A percentile compares a stretch with the other conserved stretches of the same genome.
Conservation (phyloP, 2,888 invertebrate genomes). For the Hypolimnas misippus region DNA sequence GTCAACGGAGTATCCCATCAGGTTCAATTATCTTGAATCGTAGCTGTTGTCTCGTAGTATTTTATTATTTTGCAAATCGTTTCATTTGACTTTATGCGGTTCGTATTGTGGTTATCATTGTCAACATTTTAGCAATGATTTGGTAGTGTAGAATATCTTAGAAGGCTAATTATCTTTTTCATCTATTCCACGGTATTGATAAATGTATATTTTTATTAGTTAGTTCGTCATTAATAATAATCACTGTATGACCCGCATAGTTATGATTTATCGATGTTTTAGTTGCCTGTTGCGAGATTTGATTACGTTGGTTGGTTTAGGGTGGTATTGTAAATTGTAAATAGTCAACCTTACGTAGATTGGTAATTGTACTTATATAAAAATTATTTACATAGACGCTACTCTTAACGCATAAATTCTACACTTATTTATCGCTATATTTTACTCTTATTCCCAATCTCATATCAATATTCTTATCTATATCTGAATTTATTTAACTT, state of each 20-base stretch:
- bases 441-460: too few species aligned
- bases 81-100: conserved; percentile 24
- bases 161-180: background rate
- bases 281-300: conserved; percentile 80
- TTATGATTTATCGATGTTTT: conserved; percentile 38
- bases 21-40: conserved; percentile 78
- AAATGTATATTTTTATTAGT: too few species aligned
- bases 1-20: conserved; percentile 98
- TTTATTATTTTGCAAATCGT: conserved; percentile 25
- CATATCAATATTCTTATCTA: too few species aligned
- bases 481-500: too few species aligned
- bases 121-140: background rate
- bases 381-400: background rate
- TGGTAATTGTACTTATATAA: background rate
- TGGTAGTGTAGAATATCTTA: background rate
- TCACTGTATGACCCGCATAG: conserved; percentile 34
- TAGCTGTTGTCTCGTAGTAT: conserved; percentile 36
- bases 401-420: background rate
- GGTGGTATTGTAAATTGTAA: conserved; percentile 25
- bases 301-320: conserved; percentile 35
- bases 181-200: too few species aligned
- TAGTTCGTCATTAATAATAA: too few species aligned
- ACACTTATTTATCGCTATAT: background rate
- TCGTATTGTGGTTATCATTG: conserved; percentile 25
- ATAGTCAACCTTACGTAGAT: conserved; percentile 9